phyloP scores from a whole-genome alignment of 2,888 invertebrate species.

The Apotomis turbidana region DNA sequence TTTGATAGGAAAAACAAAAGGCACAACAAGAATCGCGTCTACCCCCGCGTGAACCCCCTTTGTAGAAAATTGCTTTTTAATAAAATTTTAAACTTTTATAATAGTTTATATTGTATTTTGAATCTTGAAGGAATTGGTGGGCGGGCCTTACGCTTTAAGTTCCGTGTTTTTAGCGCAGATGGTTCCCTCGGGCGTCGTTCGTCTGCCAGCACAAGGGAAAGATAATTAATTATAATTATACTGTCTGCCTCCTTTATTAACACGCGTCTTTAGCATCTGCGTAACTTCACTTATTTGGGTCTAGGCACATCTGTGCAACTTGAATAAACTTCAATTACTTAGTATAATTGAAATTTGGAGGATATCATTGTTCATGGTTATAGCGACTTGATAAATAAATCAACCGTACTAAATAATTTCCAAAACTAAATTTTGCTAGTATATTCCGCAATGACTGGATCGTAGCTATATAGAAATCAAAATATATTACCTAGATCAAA shows the following conservation, averaged over 20 bases:
- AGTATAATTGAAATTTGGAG: not conserved
- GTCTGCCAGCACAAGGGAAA: slow-evolving; percentile 66
- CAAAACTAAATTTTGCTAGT: too few relatives aligned
- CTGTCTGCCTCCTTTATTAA: slow-evolving; percentile 61
- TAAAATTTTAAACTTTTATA: too few relatives aligned
- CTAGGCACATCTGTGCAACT: slow-evolving; percentile 16
- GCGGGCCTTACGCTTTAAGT: slow-evolving; percentile 56
- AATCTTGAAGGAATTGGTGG: slow-evolving; percentile 22
- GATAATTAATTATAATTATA: slow-evolving; percentile 77
- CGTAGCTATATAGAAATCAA: too few relatives aligned
- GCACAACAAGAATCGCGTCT: too few relatives aligned
- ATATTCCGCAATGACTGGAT: too few relatives aligned
- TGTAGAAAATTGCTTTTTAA: too few relatives aligned
- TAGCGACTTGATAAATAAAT: too few relatives aligned
- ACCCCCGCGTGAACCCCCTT: too few relatives aligned
- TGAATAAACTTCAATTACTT: slow-evolving; percentile 21
- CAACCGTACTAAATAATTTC: too few relatives aligned
- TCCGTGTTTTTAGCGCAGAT: slow-evolving; percentile 68
- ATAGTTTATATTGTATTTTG: slow-evolving; percentile 1
- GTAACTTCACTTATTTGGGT: slow-evolving; percentile 19
- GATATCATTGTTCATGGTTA: too few relatives aligned
- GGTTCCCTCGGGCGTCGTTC: slow-evolving; percentile 70
- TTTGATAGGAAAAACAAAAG: too few relatives aligned
- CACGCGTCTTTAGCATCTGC: slow-evolving; percentile 40
- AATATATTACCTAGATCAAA: too few relatives aligned